Evolutionary conservation across 1,140 invertebrate species (phyloP).

Genomic region (Galleria mellonella): DNA sequence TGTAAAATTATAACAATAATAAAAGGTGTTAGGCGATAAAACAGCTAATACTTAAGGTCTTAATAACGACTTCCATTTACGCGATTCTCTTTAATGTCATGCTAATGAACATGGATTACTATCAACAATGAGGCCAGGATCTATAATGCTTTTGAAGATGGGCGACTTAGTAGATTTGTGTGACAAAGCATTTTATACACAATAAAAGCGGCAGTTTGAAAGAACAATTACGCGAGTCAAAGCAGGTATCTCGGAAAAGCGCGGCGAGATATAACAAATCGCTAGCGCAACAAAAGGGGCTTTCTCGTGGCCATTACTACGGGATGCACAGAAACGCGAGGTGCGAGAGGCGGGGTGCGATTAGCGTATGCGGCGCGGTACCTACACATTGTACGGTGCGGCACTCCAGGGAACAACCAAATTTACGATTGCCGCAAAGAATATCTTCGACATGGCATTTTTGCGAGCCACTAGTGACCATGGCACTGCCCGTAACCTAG

Average conservation of each 20-base stretch:
- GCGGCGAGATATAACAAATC: constrained; percentile 67
- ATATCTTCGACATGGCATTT: constrained; percentile 56
- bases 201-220: constrained; percentile 66
- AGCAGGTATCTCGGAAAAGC: constrained; percentile 62
- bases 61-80: constrained; percentile 24
- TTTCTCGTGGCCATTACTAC: constrained; percentile 67
- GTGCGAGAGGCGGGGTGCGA: constrained; percentile 53
- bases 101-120: constrained; percentile 44
- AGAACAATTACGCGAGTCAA: constrained; percentile 71
- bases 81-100: constrained; percentile 3
- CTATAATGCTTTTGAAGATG: constrained; percentile 28
- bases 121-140: constrained; percentile 39
- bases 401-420: constrained; percentile 46
- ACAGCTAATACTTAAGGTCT: too few relatives aligned
- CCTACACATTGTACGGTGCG: constrained; percentile 30
- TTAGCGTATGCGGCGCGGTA: constrained; percentile 68
- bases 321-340: constrained; percentile 52
- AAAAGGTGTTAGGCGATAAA: too few relatives aligned
- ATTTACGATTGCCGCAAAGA: constrained; percentile 74
- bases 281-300: constrained; percentile 65
- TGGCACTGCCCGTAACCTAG: neutral
- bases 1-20: too few relatives aligned
- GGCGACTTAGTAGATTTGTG: constrained; percentile 55
- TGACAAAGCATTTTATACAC: constrained; percentile 66
- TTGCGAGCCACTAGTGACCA: constrained; percentile 47